A percentile compares a stretch with the other conserved stretches of the same genome.
Conservation (phyloP, 2,113 vertebrate species). For the Stictonetta naevosa region DNA sequence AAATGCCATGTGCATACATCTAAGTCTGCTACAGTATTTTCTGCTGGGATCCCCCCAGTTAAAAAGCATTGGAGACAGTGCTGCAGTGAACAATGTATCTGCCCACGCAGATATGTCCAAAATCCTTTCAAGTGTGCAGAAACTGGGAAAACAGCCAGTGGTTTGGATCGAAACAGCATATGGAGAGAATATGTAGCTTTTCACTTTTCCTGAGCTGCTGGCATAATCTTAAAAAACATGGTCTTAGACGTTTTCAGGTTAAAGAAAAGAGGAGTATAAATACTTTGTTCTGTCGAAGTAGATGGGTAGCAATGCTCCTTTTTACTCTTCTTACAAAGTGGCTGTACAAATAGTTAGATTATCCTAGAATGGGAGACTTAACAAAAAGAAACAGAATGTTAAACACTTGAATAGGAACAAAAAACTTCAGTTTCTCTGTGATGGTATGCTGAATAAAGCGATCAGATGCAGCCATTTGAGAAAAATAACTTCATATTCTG, state of each 20-base stretch:
- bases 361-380: neutral
- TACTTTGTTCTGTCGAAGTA: neutral
- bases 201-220: neutral
- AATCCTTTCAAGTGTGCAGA: neutral
- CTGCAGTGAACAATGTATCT: neutral
- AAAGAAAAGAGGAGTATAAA: neutral
- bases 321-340: neutral
- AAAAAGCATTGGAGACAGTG: neutral
- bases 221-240: neutral
- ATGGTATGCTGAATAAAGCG: neutral
- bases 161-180: neutral
- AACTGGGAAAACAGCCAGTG: neutral
- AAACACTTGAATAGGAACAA: neutral
- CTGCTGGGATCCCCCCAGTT: neutral
- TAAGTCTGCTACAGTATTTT: neutral
- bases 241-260: neutral
- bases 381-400: neutral
- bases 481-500: neutral
- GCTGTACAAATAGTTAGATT: neutral
- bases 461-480: neutral
- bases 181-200: neutral
- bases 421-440: neutral
- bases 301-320: neutral
- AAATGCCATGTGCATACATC: neutral
- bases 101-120: neutral